phyloP scores from a whole-genome alignment of 2,888 invertebrate genomes.

The Cybosia mesomella region DNA sequence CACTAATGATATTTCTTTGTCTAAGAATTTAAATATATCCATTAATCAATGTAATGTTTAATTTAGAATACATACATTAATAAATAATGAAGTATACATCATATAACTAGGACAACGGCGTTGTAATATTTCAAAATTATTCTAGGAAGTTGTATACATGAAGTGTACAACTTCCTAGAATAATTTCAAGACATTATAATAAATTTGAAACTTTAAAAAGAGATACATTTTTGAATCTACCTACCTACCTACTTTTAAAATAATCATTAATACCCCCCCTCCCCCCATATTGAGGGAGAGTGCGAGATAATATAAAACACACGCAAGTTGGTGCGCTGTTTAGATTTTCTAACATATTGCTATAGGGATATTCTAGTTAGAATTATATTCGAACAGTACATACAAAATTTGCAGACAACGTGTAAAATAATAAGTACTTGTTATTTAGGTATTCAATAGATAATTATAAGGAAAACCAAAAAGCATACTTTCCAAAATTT shows the following conservation, averaged over 20 bases:
- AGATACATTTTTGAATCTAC: not conserved
- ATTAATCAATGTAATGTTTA: constrained; percentile 47
- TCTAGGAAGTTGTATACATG: constrained; percentile 15
- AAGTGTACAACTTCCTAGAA: constrained; percentile 6
- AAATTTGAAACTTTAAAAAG: not conserved
- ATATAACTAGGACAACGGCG: constrained; percentile 18
- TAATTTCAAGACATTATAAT: constrained; percentile 1
- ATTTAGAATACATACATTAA: constrained; percentile 19
- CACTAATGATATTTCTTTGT: constrained; percentile 33
- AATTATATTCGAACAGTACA: no score
- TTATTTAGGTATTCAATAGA: no score
- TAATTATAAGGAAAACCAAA: no score
- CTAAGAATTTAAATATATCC: constrained; percentile 33
- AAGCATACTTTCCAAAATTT: no score
- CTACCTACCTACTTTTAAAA: not conserved
- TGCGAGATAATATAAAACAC: not conserved
- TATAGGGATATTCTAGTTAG: no score
- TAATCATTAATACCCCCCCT: no score
- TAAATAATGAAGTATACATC: constrained; percentile 41
- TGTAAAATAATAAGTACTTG: no score
- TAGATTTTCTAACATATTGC: no score
- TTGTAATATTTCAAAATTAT: constrained; percentile 20
- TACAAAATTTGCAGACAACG: no score
- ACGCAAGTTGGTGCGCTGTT: not conserved
- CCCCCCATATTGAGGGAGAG: not conserved